Percentiles rank a stretch among this genome's conserved stretches.
phyloP scores from a whole-genome alignment of 1,140 invertebrate genomes.

The Drosophila sechellia region DNA sequence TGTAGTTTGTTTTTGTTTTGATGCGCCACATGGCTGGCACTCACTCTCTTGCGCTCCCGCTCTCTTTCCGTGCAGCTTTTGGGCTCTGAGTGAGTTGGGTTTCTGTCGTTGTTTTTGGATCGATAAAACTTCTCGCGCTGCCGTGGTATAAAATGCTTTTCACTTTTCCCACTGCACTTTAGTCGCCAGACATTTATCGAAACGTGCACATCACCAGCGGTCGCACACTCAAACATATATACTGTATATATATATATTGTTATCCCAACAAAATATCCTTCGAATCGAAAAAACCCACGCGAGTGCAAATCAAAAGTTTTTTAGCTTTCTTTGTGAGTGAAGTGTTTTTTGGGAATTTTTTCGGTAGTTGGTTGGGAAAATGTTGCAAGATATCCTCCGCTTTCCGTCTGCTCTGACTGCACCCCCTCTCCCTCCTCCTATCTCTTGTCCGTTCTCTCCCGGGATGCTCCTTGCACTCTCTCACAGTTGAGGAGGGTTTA shows the following conservation, averaged over 20 bases:
- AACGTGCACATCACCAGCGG: slow-evolving; percentile 71
- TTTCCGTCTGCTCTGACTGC: not conserved
- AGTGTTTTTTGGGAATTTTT: not conserved
- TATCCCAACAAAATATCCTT: slow-evolving; percentile 23
- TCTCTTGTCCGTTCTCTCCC: slow-evolving; percentile 8
- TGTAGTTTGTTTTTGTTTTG: slow-evolving; percentile 81
- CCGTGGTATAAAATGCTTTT: slow-evolving; percentile 83
- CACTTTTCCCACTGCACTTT: slow-evolving; percentile 83
- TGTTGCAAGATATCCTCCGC: slow-evolving; percentile 26
- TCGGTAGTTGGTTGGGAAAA: slow-evolving; percentile 3
- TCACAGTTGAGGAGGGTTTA: slow-evolving; percentile 15
- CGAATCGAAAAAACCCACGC: slow-evolving; percentile 24
- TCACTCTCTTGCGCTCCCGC: slow-evolving; percentile 8
- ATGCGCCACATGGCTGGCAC: slow-evolving; percentile 47
- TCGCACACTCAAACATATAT: slow-evolving; percentile 6
- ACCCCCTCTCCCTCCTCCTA: not conserved
- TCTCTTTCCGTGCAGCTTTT: slow-evolving; percentile 18
- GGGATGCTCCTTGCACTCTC: slow-evolving; percentile 34
- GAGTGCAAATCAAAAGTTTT: slow-evolving; percentile 34
- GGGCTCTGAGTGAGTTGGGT: slow-evolving; percentile 62
- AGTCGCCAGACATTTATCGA: slow-evolving; percentile 81
- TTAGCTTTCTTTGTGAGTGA: slow-evolving; percentile 54
- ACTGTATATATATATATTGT: not conserved
- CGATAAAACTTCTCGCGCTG: slow-evolving; percentile 69
- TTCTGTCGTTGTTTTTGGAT: slow-evolving; percentile 65